Conservation (phyloP, 2,888 invertebrate species). For the Listrodromus nycthemerus region DNA sequence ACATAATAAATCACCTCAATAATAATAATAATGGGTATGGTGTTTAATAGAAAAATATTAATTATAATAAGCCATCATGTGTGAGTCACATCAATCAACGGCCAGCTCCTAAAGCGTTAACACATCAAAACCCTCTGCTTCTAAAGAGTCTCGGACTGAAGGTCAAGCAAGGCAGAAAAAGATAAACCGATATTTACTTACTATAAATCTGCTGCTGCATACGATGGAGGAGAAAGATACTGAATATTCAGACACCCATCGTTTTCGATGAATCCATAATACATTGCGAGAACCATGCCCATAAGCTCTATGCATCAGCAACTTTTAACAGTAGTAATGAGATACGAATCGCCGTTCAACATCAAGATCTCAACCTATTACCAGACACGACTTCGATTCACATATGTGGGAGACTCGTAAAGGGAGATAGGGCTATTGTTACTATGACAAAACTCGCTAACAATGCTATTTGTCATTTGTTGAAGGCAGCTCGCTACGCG, state of each 20-base stretch:
- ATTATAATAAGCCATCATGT: slow-evolving; percentile 28
- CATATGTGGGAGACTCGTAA: slow-evolving; percentile 3
- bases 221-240: slow-evolving; percentile 29
- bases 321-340: slow-evolving; percentile 4
- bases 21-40: slow-evolving; percentile 45
- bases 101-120: too few species aligned
- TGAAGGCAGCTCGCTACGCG: slow-evolving; percentile 80
- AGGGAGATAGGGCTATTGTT: slow-evolving; percentile 10
- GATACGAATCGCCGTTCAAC: too few species aligned
- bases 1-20: slow-evolving; percentile 65
- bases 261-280: slow-evolving; percentile 55
- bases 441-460: slow-evolving; percentile 45
- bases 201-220: slow-evolving; percentile 32
- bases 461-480: slow-evolving; percentile 72
- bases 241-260: too few species aligned
- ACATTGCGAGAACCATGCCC: slow-evolving; percentile 29
- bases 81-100: slow-evolving; percentile 23
- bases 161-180: too few species aligned
- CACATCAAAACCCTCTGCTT: too few species aligned
- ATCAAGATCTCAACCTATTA: slow-evolving; percentile 55
- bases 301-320: slow-evolving; percentile 57
- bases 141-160: too few species aligned
- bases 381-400: slow-evolving; percentile 58
- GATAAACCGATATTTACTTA: too few species aligned
- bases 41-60: slow-evolving; percentile 16